Conservation (phyloP, 2,888 invertebrate genomes). For the Heliconius ethilla region DNA sequence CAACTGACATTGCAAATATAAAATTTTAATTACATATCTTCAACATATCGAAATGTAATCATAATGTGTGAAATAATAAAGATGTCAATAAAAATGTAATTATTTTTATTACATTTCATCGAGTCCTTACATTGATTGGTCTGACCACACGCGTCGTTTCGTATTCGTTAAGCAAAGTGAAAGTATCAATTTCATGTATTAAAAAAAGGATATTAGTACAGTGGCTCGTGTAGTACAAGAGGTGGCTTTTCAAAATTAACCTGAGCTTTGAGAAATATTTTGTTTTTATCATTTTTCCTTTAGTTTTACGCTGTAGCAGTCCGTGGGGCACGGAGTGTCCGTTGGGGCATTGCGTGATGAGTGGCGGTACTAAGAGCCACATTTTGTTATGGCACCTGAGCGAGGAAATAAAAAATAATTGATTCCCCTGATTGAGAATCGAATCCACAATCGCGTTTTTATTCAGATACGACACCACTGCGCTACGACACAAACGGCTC, state of each 20-base stretch:
- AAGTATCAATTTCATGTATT: constrained; percentile 19
- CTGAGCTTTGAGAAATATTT: not conserved
- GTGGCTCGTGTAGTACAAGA: not conserved
- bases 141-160: not conserved
- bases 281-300: not conserved
- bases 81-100: not conserved
- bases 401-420: no score
- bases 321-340: no score
- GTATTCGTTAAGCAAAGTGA: constrained; percentile 12
- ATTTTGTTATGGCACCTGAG: no score
- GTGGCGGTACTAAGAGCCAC: no score
- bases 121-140: not conserved
- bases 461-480: no score
- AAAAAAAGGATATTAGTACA: constrained; percentile 15
- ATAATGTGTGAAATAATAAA: not conserved
- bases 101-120: constrained; percentile 8
- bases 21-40: no score
- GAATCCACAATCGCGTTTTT: no score
- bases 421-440: no score
- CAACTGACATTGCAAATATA: no score
- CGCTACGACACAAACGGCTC: no score
- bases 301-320: not conserved
- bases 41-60: not conserved
- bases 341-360: no score
- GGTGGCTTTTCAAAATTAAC: not conserved